Conservation (phyloP, 2,113 vertebrate genomes). For the Percopsis transmontana region DNA sequence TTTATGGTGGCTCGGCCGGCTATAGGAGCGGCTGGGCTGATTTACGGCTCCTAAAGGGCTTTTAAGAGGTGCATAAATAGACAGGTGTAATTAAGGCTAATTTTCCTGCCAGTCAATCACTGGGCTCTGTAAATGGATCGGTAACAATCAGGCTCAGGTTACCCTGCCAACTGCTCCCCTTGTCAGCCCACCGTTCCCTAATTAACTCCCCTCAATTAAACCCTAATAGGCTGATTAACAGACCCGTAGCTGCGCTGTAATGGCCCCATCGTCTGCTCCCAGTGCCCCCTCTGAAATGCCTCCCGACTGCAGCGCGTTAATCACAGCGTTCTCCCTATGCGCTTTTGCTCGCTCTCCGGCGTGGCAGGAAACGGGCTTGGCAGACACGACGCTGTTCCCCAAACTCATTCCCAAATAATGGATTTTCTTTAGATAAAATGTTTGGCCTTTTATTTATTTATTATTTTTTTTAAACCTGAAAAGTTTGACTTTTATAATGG, state of each 20-base stretch:
- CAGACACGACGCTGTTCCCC: not conserved
- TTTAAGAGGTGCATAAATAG: conserved; percentile 49
- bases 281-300: conserved; percentile 65
- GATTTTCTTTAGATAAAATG: conserved; percentile 13
- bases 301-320: conserved; percentile 62
- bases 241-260: conserved; percentile 71
- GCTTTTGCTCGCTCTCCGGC: not conserved
- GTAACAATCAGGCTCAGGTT: conserved; percentile 65
- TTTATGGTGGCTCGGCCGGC: conserved; percentile 10
- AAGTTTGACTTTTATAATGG: too few relatives aligned
- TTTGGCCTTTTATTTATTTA: not conserved
- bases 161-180: conserved; percentile 65
- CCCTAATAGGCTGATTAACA: conserved; percentile 80
- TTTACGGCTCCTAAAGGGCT: conserved; percentile 55
- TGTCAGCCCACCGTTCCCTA: conserved; percentile 70
- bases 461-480: not conserved
- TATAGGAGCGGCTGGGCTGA: conserved; percentile 33
- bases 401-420: conserved; percentile 3
- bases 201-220: conserved; percentile 81
- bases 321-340: conserved; percentile 44
- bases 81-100: conserved; percentile 70
- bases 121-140: conserved; percentile 61
- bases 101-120: conserved; percentile 75
- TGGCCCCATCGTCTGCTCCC: conserved; percentile 72
- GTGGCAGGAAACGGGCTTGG: not conserved